Conservation (phyloP, 2,113 vertebrate genomes). For the Marmota flaviventris region DNA sequence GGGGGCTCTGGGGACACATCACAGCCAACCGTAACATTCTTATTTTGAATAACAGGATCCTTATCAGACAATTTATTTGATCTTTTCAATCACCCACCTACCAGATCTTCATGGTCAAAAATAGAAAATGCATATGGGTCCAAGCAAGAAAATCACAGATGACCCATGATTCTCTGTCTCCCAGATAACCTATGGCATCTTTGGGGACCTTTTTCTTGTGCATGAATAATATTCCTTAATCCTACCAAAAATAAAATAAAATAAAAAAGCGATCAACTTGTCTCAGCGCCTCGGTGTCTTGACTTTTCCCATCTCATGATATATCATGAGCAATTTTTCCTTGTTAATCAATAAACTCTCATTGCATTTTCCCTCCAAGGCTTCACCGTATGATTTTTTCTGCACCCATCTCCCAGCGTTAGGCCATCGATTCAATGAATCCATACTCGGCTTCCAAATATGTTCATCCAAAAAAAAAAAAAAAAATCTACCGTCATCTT, state of each 20-base stretch:
- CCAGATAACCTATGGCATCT: neutral
- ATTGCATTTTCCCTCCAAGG: conserved; percentile 56
- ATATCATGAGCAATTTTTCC: conserved; percentile 64
- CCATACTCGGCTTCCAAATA: neutral
- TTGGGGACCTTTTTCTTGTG: neutral
- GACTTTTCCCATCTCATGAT: conserved; percentile 51
- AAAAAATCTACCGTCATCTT: no score
- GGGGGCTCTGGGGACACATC: no score
- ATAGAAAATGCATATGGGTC: neutral
- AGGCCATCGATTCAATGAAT: conserved; percentile 60
- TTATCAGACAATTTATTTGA: conserved; percentile 38
- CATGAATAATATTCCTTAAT: neutral
- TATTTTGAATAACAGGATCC: neutral
- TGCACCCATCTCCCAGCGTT: conserved; percentile 53
- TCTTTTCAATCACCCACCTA: conserved; percentile 12
- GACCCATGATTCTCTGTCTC: neutral
- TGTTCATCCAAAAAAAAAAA: no score
- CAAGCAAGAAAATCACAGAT: neutral
- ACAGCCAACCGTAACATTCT: no score
- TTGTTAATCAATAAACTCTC: conserved; percentile 69
- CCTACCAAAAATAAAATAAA: no score
- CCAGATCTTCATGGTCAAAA: conserved; percentile 26
- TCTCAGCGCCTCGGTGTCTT: neutral
- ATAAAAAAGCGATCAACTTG: neutral
- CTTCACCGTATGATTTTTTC: conserved; percentile 63